Percentiles rank a stretch among this genome's conserved stretches.
These are phyloP conservation scores for Tinamus guttatus DNA, from an alignment of 2,113 vertebrate species.

Conservation along the genomic window DNA sequence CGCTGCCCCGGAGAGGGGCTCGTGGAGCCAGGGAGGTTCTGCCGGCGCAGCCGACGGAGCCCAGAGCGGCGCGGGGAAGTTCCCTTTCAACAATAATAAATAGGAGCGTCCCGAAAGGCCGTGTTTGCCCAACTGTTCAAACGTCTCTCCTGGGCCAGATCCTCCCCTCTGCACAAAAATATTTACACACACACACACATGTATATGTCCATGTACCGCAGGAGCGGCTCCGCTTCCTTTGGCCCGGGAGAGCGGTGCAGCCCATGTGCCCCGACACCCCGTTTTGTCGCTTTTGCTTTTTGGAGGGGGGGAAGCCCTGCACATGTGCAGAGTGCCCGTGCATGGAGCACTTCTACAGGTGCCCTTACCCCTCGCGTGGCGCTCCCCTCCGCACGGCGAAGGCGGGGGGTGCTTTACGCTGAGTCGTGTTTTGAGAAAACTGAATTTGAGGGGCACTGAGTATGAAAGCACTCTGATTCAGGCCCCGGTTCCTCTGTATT, in stretches of 20 bases:
- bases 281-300: background rate
- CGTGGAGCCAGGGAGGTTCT: background rate
- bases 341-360: background rate
- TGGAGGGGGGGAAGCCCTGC: background rate
- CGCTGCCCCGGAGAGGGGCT: no score
- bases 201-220: no score
- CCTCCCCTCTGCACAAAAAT: background rate
- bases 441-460: background rate
- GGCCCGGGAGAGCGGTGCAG: background rate
- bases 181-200: no score
- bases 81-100: background rate
- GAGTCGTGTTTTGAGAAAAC: background rate
- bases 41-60: background rate
- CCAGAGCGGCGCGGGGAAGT: background rate
- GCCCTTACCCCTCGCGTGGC: background rate
- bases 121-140: constrained; percentile 24
- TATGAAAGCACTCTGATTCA: background rate
- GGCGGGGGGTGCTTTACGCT: background rate
- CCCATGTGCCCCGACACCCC: background rate
- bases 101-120: background rate
- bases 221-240: background rate
- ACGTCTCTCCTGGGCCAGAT: background rate
- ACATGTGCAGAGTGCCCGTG: background rate
- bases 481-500: background rate
- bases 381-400: background rate